Conservation (phyloP, 1,140 invertebrate species). For the Hermetia illucens region DNA sequence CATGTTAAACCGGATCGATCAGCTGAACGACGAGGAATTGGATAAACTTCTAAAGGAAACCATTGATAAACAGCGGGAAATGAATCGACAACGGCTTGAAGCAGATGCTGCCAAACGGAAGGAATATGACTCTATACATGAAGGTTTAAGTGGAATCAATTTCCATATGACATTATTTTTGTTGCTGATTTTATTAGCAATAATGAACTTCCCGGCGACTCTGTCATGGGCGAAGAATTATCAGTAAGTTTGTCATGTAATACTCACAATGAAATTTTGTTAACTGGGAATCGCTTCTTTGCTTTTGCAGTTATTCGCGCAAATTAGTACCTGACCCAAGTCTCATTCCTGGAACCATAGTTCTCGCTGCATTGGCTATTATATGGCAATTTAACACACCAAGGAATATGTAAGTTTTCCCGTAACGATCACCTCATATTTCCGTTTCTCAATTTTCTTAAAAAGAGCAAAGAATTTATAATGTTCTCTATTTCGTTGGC, state of each 20-base stretch:
- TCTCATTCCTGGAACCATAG: slow-evolving; percentile 12
- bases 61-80: not conserved
- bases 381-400: slow-evolving; percentile 21
- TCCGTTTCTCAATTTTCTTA: too few relatives aligned
- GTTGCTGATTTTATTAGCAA: slow-evolving; percentile 36
- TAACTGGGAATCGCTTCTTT: not conserved
- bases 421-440: too few relatives aligned
- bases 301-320: slow-evolving; percentile 1
- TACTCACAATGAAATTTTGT: not conserved
- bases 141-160: slow-evolving; percentile 33
- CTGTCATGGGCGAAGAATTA: slow-evolving; percentile 47
- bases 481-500: slow-evolving; percentile 13
- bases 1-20: too few relatives aligned
- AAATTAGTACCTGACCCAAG: slow-evolving; percentile 18
- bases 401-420: slow-evolving; percentile 21
- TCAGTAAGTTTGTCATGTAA: slow-evolving; percentile 31
- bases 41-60: slow-evolving; percentile 3
- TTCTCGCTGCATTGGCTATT: slow-evolving; percentile 13
- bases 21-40: too few relatives aligned
- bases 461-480: not conserved
- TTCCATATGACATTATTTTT: slow-evolving; percentile 46
- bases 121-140: slow-evolving; percentile 14
- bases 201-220: slow-evolving; percentile 38
- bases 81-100: not conserved
- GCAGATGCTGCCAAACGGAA: not conserved